Evolutionary conservation across 2,888 invertebrate genomes (phyloP).

Genomic region (Tridacna crocea): DNA sequence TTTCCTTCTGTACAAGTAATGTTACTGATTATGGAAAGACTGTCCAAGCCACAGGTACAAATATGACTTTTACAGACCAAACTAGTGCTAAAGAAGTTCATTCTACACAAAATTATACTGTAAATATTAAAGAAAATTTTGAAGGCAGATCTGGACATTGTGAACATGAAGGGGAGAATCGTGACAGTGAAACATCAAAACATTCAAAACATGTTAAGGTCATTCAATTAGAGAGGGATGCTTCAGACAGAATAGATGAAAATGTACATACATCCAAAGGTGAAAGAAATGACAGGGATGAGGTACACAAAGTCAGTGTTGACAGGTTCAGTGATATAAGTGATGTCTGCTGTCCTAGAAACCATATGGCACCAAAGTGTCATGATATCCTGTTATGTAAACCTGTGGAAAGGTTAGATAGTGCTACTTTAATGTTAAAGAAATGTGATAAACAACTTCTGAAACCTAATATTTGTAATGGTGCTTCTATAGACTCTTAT

Average conservation of each 20-base stretch:
- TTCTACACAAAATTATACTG: background rate
- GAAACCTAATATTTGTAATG: background rate
- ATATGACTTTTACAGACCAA: no score
- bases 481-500: conserved; percentile 2
- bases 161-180: background rate
- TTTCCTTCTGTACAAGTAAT: background rate
- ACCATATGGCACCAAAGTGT: no score
- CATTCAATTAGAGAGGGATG: no score
- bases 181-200: background rate
- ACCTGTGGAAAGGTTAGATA: background rate
- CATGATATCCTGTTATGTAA: no score
- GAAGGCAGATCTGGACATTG: background rate
- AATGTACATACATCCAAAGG: no score
- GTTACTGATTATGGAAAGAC: background rate
- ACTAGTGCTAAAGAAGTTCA: background rate
- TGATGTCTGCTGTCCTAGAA: no score
- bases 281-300: no score
- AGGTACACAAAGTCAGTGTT: no score
- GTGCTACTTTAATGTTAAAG: background rate
- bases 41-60: no score
- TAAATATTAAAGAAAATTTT: background rate
- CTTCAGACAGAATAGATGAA: no score
- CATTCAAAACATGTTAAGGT: no score
- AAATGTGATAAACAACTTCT: conserved; percentile 9
- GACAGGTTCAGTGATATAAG: no score